Percentiles rank a stretch among this genome's conserved stretches.
These are phyloP conservation scores for Gopherus flavomarginatus DNA, from an alignment of 2,113 vertebrate species.

Conservation along the genomic window DNA sequence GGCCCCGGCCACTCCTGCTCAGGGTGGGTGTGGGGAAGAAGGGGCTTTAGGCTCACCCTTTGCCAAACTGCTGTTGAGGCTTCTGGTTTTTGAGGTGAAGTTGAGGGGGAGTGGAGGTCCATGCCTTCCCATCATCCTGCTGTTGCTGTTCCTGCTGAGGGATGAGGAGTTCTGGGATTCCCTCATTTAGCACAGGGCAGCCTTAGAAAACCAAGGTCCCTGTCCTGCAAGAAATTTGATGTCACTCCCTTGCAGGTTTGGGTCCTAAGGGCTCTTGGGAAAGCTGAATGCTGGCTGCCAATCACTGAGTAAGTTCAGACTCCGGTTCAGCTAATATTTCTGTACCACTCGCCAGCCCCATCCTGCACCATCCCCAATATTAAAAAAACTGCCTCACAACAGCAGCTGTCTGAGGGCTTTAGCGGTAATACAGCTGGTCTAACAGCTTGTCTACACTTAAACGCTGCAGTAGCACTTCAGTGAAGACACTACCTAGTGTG, in stretches of 20 bases:
- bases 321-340: not conserved
- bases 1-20: not conserved
- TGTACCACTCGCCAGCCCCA: not conserved
- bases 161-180: not conserved
- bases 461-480: not conserved
- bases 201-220: not conserved
- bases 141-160: not conserved
- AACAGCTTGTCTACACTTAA: not conserved
- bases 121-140: not conserved
- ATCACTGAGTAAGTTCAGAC: not conserved
- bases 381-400: not conserved
- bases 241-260: slow-evolving; percentile 6
- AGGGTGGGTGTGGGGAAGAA: not conserved
- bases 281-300: not conserved
- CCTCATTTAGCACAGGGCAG: not conserved
- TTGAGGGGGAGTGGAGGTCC: not conserved
- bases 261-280: not conserved
- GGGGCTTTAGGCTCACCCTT: not conserved
- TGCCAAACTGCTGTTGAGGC: not conserved
- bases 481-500: not conserved
- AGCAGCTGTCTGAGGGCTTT: not conserved
- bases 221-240: not conserved
- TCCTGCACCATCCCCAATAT: not conserved
- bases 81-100: not conserved
- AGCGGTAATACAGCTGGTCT: not conserved